Evolutionary conservation across 2,113 vertebrate species (phyloP).

Genomic region (Limanda limanda): DNA sequence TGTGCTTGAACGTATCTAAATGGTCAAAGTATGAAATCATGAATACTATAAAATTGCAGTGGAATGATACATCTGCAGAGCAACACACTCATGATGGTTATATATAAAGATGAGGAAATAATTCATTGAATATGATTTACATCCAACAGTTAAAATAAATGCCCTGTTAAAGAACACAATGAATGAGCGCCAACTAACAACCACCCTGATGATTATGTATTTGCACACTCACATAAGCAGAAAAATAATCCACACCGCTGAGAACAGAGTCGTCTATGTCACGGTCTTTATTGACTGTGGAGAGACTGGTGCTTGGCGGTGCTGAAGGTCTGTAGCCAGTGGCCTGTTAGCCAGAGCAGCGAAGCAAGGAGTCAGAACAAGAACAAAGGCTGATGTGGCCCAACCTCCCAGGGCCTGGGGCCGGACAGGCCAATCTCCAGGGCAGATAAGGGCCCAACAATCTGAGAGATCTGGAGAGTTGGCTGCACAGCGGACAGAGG

Average conservation of each 20-base stretch:
- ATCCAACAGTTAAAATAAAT: background rate
- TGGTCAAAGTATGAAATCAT: too few species aligned
- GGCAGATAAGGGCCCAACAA: conserved; percentile 71
- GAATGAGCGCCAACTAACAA: background rate
- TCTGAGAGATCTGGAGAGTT: conserved; percentile 64
- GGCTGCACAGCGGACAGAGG: conserved; percentile 51
- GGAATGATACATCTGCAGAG: too few species aligned
- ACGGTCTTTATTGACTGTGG: conserved; percentile 50
- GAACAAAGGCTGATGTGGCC: conserved; percentile 75
- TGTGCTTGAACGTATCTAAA: too few species aligned
- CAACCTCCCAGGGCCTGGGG: conserved; percentile 63
- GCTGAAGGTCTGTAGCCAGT: conserved; percentile 45
- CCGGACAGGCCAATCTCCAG: conserved; percentile 64
- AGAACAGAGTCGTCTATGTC: conserved; percentile 51
- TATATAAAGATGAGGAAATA: too few species aligned
- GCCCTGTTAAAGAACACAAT: background rate
- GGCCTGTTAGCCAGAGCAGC: conserved; percentile 67
- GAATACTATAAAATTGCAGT: too few species aligned
- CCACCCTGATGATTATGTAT: background rate
- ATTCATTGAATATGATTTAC: background rate
- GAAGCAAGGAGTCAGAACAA: conserved; percentile 74
- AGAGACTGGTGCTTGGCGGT: conserved; percentile 39
- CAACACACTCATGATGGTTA: too few species aligned
- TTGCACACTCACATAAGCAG: conserved; percentile 10
- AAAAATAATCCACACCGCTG: background rate